Conservation (phyloP, 2,888 invertebrate genomes). For the Scaptomyza flava region DNA sequence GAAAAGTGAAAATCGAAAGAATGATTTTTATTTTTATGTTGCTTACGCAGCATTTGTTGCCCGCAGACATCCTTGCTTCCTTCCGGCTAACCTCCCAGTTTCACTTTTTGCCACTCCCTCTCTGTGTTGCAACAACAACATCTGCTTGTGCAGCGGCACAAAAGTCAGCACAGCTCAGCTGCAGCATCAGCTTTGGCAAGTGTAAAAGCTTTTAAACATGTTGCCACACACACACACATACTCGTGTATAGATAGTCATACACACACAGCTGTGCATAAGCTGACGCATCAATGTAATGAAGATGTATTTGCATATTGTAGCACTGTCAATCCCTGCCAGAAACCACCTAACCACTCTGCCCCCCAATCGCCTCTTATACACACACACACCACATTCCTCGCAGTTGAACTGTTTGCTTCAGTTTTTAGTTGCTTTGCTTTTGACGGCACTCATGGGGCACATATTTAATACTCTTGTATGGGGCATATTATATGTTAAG, state of each 20-base stretch:
- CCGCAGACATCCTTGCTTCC: slow-evolving; percentile 60
- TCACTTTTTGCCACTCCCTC: background rate
- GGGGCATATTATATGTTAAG: background rate
- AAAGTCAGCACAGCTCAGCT: slow-evolving; percentile 62
- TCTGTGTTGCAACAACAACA: slow-evolving; percentile 17
- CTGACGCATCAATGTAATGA: slow-evolving; percentile 79
- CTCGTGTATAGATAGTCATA: slow-evolving; percentile 5
- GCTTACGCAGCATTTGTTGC: slow-evolving; percentile 67
- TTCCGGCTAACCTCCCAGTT: slow-evolving; percentile 35
- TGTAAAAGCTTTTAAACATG: slow-evolving; percentile 78
- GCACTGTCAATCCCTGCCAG: slow-evolving; percentile 62
- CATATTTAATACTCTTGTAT: background rate
- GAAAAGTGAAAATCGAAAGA: slow-evolving; percentile 3
- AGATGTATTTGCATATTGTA: slow-evolving; percentile 79
- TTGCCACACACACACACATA: slow-evolving; percentile 40
- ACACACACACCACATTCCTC: background rate
- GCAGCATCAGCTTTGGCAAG: slow-evolving; percentile 64
- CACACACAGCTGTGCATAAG: slow-evolving; percentile 66
- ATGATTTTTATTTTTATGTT: slow-evolving; percentile 30
- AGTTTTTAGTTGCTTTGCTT: slow-evolving; percentile 66
- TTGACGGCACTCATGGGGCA: slow-evolving; percentile 55
- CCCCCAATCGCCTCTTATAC: background rate
- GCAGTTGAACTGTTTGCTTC: slow-evolving; percentile 5
- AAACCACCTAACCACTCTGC: background rate
- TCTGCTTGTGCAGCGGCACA: slow-evolving; percentile 50